Evolutionary conservation across 2,113 vertebrate species (phyloP).

Genomic region (Callionymus lyra): DNA sequence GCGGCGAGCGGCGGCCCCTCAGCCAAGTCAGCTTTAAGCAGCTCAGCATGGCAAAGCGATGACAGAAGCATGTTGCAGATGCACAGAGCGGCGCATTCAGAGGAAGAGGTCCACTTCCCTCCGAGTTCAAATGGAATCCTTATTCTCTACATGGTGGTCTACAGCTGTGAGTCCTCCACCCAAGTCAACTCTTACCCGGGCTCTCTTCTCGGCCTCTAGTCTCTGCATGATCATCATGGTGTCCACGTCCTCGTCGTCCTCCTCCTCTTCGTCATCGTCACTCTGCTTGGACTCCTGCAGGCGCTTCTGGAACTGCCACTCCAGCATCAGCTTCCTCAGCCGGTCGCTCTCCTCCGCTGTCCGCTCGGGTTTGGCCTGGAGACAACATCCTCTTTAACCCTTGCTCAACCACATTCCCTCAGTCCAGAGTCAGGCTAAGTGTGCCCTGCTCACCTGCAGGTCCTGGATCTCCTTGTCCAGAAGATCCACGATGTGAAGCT

Average conservation of each 20-base stretch:
- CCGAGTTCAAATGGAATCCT: background rate
- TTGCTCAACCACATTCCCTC: background rate
- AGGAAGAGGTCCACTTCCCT: background rate
- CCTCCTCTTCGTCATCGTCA: conserved; percentile 92
- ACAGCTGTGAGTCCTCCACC: background rate
- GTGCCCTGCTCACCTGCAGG: conserved; percentile 58
- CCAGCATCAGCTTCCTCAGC: conserved; percentile 91
- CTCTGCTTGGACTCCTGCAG: conserved; percentile 94
- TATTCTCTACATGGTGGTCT: background rate
- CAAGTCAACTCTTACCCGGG: conserved; percentile 77
- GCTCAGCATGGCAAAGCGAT: conserved; percentile 72
- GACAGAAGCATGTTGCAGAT: conserved; percentile 70
- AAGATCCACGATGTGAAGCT: conserved; percentile 93
- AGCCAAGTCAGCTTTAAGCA: conserved; percentile 61
- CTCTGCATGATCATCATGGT: conserved; percentile 93
- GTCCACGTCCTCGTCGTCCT: conserved; percentile 96
- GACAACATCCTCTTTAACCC: background rate
- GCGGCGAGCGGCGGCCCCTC: conserved; percentile 9
- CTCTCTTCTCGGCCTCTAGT: conserved; percentile 93
- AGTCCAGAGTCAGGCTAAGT: background rate
- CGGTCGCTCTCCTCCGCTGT: conserved; percentile 89
- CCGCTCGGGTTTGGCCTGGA: conserved; percentile 82
- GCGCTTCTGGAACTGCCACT: conserved; percentile 98
- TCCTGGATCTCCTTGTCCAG: conserved; percentile 95
- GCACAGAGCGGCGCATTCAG: conserved; percentile 46